Base-by-base conservation (phyloP, 2,113 vertebrate genomes). In the Pangasianodon hypophthalmus region DNA sequence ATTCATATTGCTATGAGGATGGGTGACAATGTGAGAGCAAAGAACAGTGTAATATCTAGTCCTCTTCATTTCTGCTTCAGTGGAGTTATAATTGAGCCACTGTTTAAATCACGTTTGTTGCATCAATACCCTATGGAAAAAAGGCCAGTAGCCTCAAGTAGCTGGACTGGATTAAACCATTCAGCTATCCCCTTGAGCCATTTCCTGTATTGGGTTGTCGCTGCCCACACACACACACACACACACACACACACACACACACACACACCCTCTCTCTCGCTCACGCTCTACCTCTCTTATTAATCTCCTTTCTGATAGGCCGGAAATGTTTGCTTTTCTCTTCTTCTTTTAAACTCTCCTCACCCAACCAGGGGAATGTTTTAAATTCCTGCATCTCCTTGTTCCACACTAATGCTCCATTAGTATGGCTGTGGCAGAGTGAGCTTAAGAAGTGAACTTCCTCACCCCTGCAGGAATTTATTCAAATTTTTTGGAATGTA, bases 301-400 rank as follows among this genome's bases (percentile, higher is more conserved):
- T 83, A 60, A 44, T 71, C 44, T 87, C 69, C 67, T 44, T 85
- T 54, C 11, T 50, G 52, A 44, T 18, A 85, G 60, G 48, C 84
- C 19, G 71, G 80, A 87, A 79, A 91, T 90, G 58, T 87, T 87
- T 79, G 58, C 73, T n/a, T 84, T 37, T 81, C 50, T 91, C 37
- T 13, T 18, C 85, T 37, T 24, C 52, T 90, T 92, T 92, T 92
- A 82, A 91, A 93, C 89, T 83, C 92, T 92, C 91, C 87, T 50
- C 92, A 91, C 88, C 92, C 91, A 92, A 91, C 91, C 90, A 95
- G 92, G 91, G 81, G 91, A 95, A 94, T 94, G 86, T 91, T 93
- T 94, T 44, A 92, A 92, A 95, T 96, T 96, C 93, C 92, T 92
- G 88, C 84, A 86, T 94, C 91, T 94, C 93, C 92, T 93, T 93